A percentile compares a stretch with the other conserved stretches of the same genome.
Evolutionary conservation across 2,113 vertebrate genomes (phyloP).

Genomic region (Apteryx mantelli): DNA sequence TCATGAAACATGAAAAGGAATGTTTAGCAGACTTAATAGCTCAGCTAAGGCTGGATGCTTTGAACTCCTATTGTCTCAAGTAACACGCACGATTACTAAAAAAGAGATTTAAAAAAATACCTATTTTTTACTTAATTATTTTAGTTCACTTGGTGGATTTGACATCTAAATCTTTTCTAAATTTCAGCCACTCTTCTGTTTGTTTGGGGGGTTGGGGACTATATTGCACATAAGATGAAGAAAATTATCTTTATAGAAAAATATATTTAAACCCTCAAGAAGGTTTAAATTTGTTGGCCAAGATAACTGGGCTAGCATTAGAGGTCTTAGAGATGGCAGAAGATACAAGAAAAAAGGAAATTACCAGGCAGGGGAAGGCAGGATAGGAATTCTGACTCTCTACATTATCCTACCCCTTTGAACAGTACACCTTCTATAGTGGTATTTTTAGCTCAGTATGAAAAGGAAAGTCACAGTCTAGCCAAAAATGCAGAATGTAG

Average conservation of each 20-base stretch:
- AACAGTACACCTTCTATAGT: neutral
- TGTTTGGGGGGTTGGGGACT: neutral
- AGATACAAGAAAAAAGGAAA: neutral
- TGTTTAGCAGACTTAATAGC: neutral
- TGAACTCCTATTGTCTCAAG: neutral
- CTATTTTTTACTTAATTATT: neutral
- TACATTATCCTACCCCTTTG: neutral
- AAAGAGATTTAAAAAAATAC: neutral
- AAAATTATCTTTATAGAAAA: neutral
- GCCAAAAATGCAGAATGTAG: neutral
- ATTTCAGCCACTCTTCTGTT: neutral
- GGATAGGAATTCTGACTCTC: neutral
- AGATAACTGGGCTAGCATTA: neutral
- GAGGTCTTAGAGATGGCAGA: neutral
- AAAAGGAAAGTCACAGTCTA: neutral
- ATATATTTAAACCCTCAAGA: neutral
- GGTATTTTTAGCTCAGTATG: neutral
- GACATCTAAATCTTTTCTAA: neutral
- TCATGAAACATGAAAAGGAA: neutral
- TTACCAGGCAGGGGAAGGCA: neutral
- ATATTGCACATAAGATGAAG: neutral
- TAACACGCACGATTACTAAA: neutral
- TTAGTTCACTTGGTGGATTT: neutral
- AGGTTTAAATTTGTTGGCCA: neutral
- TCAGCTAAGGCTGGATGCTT: neutral